Conservation (phyloP, 2,797 vertebrate species). For the Synanceia verrucosa region DNA sequence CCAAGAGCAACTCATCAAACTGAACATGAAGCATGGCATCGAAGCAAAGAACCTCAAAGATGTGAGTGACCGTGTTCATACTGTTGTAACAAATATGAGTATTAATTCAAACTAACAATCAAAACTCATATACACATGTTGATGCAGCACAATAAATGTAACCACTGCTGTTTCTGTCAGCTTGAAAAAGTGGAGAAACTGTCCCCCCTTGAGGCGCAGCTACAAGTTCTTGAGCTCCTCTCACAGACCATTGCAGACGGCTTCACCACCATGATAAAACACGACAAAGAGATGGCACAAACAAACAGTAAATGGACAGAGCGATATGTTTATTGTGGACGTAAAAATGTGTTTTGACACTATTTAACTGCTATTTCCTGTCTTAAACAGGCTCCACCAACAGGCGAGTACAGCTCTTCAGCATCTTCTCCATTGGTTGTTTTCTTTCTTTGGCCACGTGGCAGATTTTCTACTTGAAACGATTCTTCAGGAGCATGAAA, state of each 20-base stretch:
- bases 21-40: slow-evolving; percentile 89
- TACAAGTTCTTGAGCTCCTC: slow-evolving; percentile 78
- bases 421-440: slow-evolving; percentile 86
- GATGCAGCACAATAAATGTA: background rate
- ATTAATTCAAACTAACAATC: background rate
- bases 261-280: slow-evolving; percentile 87
- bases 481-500: slow-evolving; percentile 89
- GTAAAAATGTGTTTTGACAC: background rate
- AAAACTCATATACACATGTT: background rate
- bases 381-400: slow-evolving; percentile 83
- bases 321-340: slow-evolving; percentile 64
- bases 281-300: slow-evolving; percentile 85
- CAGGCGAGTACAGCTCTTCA: slow-evolving; percentile 84
- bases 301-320: slow-evolving; percentile 47
- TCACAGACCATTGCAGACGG: slow-evolving; percentile 85
- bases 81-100: background rate
- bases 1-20: slow-evolving; percentile 85
- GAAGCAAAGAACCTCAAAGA: slow-evolving; percentile 88
- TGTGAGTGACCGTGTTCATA: slow-evolving; percentile 62
- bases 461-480: slow-evolving; percentile 88
- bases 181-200: slow-evolving; percentile 87
- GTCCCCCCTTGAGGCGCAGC: slow-evolving; percentile 65
- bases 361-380: background rate
- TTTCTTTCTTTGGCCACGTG: slow-evolving; percentile 81
- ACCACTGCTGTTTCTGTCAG: slow-evolving; percentile 62